Evolutionary conservation across 2,888 invertebrate species (phyloP).

Genomic region (Drosophila suboccidentalis): DNA sequence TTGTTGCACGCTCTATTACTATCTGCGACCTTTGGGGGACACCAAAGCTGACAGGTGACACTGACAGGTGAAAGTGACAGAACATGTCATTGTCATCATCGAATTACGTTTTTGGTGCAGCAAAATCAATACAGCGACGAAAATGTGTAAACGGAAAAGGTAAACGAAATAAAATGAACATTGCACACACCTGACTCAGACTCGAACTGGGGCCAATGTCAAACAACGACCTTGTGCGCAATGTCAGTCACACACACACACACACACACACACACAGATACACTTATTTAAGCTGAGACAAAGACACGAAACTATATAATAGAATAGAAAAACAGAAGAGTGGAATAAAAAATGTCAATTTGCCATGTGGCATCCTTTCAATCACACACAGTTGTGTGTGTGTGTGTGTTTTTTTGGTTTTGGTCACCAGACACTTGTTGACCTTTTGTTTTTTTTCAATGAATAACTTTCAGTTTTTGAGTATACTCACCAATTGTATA

Average conservation of each 20-base stretch:
- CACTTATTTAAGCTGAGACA: slow-evolving; percentile 24
- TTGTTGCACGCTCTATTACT: slow-evolving; percentile 9
- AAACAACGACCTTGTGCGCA: slow-evolving; percentile 69
- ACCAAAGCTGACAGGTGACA: slow-evolving; percentile 9
- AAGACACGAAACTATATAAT: slow-evolving; percentile 29
- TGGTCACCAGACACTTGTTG: slow-evolving; percentile 71
- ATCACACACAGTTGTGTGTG: slow-evolving; percentile 19
- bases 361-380: slow-evolving; percentile 47
- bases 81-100: slow-evolving; percentile 32
- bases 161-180: slow-evolving; percentile 41
- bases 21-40: slow-evolving; percentile 16
- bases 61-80: slow-evolving; percentile 21
- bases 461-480: slow-evolving; percentile 3
- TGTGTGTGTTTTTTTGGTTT: background rate
- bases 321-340: background rate
- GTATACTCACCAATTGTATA: slow-evolving; percentile 92
- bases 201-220: slow-evolving; percentile 58
- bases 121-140: slow-evolving; percentile 44
- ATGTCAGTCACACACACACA: slow-evolving; percentile 44
- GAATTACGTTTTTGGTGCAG: slow-evolving; percentile 36
- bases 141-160: slow-evolving; percentile 20
- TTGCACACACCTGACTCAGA: slow-evolving; percentile 42
- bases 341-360: slow-evolving; percentile 31
- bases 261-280: slow-evolving; percentile 6
- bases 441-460: slow-evolving; percentile 40